phyloP scores from a whole-genome alignment of 2,888 invertebrate genomes.

The Phyllotreta cruciferae region DNA sequence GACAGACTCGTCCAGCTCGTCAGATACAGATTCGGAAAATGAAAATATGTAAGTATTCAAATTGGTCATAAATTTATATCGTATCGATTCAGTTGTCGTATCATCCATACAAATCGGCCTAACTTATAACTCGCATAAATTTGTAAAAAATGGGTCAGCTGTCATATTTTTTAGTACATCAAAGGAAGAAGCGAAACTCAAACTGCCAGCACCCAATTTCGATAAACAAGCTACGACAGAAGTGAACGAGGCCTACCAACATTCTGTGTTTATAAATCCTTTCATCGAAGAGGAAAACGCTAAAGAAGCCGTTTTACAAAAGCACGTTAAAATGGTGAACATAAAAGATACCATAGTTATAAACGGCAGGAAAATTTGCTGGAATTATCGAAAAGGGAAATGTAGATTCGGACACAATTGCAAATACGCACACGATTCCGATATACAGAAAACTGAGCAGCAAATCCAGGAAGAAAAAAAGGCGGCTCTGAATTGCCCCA shows the following conservation, averaged over 20 bases:
- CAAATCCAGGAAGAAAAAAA: conserved; percentile 66
- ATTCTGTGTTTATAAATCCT: conserved; percentile 87
- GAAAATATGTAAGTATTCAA: conserved; percentile 33
- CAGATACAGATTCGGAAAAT: conserved; percentile 52
- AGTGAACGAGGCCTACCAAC: conserved; percentile 54
- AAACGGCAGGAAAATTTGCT: conserved; percentile 89
- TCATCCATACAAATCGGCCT: conserved; percentile 8
- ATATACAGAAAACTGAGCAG: conserved; percentile 71
- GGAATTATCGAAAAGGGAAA: conserved; percentile 89
- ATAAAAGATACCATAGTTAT: conserved; percentile 74
- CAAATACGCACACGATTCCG: conserved; percentile 90
- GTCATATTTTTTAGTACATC: conserved; percentile 54
- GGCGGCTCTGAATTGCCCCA: conserved; percentile 52
- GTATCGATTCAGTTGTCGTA: neutral
- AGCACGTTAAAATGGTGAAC: conserved; percentile 39
- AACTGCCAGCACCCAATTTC: conserved; percentile 72
- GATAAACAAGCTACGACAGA: conserved; percentile 41
- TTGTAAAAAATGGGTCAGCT: conserved; percentile 57
- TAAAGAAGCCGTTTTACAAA: conserved; percentile 76
- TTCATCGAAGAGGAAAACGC: conserved; percentile 86
- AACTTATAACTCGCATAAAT: conserved; percentile 35
- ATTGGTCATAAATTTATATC: conserved; percentile 5
- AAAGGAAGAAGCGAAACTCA: conserved; percentile 49
- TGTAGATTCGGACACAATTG: conserved; percentile 93
- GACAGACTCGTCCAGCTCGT: conserved; percentile 55